phyloP scores from a whole-genome alignment of 35 echinoderm and acorn worm species.

The Hemicentrotus pulcherrimus region DNA sequence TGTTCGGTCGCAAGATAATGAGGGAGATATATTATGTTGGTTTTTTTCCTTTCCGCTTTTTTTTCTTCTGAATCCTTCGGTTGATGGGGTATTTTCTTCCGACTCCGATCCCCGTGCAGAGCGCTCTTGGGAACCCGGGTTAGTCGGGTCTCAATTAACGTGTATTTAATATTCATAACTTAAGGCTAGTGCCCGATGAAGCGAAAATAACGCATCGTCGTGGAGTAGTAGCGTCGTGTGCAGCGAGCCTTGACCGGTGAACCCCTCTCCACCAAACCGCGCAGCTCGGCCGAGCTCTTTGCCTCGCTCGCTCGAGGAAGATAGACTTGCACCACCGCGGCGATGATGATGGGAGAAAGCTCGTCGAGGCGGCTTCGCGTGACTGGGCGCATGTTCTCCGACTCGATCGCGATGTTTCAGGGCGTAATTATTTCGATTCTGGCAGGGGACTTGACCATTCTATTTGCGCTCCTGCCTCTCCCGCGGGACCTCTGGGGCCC shows the following conservation, averaged over 20 bases:
- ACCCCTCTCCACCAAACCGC: not conserved
- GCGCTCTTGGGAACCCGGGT: slow-evolving; percentile 36
- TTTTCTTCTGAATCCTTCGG: not conserved
- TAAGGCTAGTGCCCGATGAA: slow-evolving; percentile 15
- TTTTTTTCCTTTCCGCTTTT: not conserved
- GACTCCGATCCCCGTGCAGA: not conserved
- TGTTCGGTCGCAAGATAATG: not conserved
- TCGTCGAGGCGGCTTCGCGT: slow-evolving; percentile 31
- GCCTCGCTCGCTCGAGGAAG: not conserved
- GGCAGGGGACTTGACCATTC: slow-evolving; percentile 51
- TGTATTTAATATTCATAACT: slow-evolving; percentile 58
- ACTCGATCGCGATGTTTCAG: slow-evolving; percentile 38
- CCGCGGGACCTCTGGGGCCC: slow-evolving; percentile 37
- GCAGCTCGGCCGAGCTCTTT: not conserved
- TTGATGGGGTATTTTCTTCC: not conserved
- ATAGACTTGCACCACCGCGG: slow-evolving; percentile 5
- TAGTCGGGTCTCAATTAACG: slow-evolving; percentile 52
- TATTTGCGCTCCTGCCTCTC: slow-evolving; percentile 25
- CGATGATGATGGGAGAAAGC: not conserved
- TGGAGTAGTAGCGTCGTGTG: not conserved
- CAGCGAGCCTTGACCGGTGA: not conserved
- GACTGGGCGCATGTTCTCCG: slow-evolving; percentile 34
- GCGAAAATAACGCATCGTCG: slow-evolving; percentile 18
- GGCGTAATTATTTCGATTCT: slow-evolving; percentile 56
- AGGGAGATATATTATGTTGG: slow-evolving; percentile 3